phyloP scores from a whole-genome alignment of 2,113 vertebrate species.

The Theropithecus gelada region DNA sequence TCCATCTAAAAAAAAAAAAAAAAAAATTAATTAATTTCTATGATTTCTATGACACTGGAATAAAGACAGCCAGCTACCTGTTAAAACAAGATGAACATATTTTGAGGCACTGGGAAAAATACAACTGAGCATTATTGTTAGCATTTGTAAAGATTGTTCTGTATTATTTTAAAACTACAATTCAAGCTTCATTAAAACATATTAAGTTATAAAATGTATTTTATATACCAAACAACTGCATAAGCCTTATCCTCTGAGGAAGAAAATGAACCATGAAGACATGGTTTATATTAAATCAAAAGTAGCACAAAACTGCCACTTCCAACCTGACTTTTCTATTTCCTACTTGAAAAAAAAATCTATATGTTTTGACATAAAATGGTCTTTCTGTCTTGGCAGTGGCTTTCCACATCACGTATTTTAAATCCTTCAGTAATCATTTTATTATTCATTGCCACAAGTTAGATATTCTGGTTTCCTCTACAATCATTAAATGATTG shows the following conservation, averaged over 20 bases:
- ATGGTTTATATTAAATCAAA: background rate
- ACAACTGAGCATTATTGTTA: conserved; percentile 7
- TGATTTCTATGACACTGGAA: background rate
- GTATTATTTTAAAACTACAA: conserved; percentile 40
- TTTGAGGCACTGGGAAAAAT: background rate
- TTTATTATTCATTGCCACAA: conserved; percentile 18
- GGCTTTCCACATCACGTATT: conserved; percentile 22
- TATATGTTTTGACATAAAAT: conserved; percentile 2
- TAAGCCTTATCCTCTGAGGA: background rate
- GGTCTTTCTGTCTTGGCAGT: background rate
- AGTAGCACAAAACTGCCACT: background rate
- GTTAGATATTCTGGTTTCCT: background rate
- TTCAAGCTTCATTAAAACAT: background rate
- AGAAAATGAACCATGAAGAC: background rate
- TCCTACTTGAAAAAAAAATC: background rate
- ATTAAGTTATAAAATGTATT: conserved; percentile 14
- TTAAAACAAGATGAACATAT: conserved; percentile 2
- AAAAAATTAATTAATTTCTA: conserved; percentile 11
- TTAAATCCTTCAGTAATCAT: background rate
- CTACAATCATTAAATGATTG: background rate
- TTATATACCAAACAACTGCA: background rate
- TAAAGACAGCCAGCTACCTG: background rate
- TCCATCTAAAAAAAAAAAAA: too few species aligned
- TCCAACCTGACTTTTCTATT: background rate
- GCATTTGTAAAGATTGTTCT: background rate